Conservation (phyloP, 2,888 invertebrate genomes). For the Ommatoiulus sabulosus region DNA sequence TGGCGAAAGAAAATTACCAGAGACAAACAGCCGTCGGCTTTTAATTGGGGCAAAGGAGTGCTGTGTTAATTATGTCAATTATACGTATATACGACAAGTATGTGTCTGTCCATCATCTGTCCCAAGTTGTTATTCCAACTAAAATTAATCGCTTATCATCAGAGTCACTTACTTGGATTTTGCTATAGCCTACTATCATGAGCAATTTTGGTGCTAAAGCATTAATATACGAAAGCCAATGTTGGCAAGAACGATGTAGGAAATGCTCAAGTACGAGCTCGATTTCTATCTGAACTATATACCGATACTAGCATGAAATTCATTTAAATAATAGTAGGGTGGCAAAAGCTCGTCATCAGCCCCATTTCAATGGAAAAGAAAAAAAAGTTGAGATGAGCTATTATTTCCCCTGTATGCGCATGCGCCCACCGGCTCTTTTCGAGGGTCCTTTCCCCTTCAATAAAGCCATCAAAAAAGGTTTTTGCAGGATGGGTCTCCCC, state of each 20-base stretch:
- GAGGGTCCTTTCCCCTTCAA: constrained; percentile 40
- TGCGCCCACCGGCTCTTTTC: constrained; percentile 6
- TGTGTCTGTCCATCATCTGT: not conserved
- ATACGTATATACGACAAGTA: not conserved
- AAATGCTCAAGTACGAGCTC: not conserved
- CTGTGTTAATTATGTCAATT: not conserved
- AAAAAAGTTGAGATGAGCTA: constrained; percentile 2
- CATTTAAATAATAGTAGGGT: not conserved
- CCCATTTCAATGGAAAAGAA: not conserved
- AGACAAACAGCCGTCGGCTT: not conserved
- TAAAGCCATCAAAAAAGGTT: constrained; percentile 35
- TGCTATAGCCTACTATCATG: not conserved
- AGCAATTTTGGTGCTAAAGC: not conserved
- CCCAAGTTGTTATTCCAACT: not conserved
- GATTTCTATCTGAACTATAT: not conserved
- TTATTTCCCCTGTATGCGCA: not conserved
- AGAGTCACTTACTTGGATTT: not conserved
- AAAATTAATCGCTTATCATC: not conserved
- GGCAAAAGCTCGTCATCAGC: not conserved
- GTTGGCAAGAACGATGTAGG: not conserved
- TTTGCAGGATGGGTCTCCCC: constrained; percentile 26
- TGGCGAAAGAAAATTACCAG: not conserved
- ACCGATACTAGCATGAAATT: not conserved
- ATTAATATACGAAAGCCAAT: not conserved
- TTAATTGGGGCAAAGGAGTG: not conserved